Conservation (phyloP, 2,113 vertebrate genomes). For the Rhegmatorhina hoffmannsi region DNA sequence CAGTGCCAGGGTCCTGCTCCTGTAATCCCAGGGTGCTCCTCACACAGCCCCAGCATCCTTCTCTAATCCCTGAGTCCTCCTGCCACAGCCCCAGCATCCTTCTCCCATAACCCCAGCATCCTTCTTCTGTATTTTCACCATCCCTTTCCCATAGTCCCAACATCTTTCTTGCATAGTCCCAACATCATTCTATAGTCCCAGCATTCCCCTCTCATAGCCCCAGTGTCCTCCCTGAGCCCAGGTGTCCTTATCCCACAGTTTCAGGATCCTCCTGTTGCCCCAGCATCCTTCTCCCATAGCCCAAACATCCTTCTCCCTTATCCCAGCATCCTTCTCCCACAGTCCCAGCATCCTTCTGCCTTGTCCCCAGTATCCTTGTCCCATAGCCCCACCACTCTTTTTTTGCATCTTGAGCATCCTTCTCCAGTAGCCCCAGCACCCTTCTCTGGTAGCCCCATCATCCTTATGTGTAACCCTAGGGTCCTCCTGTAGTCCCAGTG, state of each 20-base stretch:
- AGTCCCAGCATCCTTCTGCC: background rate
- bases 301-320: too few relatives aligned
- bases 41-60: background rate
- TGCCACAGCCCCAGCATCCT: background rate
- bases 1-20: background rate
- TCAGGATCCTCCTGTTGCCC: background rate
- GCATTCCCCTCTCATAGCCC: too few relatives aligned
- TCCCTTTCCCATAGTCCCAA: background rate
- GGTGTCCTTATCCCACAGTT: too few relatives aligned
- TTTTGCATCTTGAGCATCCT: too few relatives aligned
- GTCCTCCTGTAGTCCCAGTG: background rate
- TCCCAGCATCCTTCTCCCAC: too few relatives aligned
- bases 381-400: too few relatives aligned
- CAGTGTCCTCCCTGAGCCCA: too few relatives aligned
- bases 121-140: rapidly evolving
- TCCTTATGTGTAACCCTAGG: background rate
- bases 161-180: rapidly evolving
- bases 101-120: too few relatives aligned
- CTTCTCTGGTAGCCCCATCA: too few relatives aligned
- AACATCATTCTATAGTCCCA: background rate
- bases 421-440: background rate
- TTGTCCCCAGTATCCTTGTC: background rate
- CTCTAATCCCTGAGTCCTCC: background rate
- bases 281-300: background rate
- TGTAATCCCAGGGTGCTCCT: background rate